These are phyloP conservation scores for Peromyscus californicus DNA, from an alignment of 2,113 vertebrate genomes.

Conservation along the genomic window DNA sequence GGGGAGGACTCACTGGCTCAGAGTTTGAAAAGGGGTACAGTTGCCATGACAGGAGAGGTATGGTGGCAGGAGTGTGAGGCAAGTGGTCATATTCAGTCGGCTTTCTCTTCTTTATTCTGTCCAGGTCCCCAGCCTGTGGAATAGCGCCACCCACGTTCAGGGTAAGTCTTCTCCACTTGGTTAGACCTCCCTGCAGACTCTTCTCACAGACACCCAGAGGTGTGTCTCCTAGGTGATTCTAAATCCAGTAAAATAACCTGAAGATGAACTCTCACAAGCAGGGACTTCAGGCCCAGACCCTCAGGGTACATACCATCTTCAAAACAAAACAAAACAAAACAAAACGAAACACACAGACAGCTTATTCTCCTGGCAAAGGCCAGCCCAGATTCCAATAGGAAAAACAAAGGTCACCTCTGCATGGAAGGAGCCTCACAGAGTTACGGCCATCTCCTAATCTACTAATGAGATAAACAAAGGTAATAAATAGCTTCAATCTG, in stretches of 20 bases:
- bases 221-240: background rate
- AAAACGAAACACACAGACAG: background rate
- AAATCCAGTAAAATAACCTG: background rate
- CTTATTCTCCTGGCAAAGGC: background rate
- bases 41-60: background rate
- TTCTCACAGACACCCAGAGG: background rate
- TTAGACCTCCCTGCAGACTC: background rate
- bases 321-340: background rate
- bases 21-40: no score
- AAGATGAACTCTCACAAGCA: background rate
- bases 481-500: background rate
- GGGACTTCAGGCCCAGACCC: background rate
- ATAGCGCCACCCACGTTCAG: no score
- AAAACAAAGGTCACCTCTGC: background rate
- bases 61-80: background rate
- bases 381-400: background rate
- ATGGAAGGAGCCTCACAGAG: background rate
- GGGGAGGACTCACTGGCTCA: background rate
- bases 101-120: background rate
- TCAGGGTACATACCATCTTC: background rate
- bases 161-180: background rate
- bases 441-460: background rate
- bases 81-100: background rate
- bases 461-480: background rate
- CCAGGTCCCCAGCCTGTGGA: background rate